Evolutionary conservation across 2,888 invertebrate species (phyloP), one percentile per base, ranked within the genome.

Genomic region (Athrips mouffetella): DNA sequence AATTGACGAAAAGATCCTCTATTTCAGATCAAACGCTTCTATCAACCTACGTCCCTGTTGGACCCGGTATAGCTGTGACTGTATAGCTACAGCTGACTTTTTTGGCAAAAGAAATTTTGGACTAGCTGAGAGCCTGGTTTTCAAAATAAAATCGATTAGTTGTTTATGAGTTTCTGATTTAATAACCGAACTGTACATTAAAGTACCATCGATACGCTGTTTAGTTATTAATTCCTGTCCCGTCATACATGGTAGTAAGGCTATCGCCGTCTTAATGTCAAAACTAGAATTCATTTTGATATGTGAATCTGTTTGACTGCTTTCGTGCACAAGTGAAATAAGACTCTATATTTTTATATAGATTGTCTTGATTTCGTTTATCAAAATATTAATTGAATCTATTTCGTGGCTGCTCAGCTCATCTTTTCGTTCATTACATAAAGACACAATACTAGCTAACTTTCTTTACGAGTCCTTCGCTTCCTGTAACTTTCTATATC

Each of bases 91-190:
- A 5, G 11, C 11, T 6, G 11, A 30, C 11, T 44, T 44, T 44
- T 44, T 29, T 5, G 29, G 44, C n/a, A 44, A 20, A 3, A 44
- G 20, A 29, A 30, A 20, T 29, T 42, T 42, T 11, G 29, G 27
- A 27, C 42, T 25, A 13, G 15, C 5, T 2, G 42, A 42, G 2
- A 42, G 15, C 8, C 42, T 1, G 16, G 27, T 42, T 16, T 42
- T 42, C 13, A 31, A 13, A 31, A 31, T 31, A 11, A 11, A 3
- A 6, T 31, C 31, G 13, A 31, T 31, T 31, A 31, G 6, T 13
- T 31, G 31, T 13, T n/a, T n/a, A n/a, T n/a, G n/a, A n/a, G n/a
- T n/a, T n/a, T n/a, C n/a, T n/a, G n/a, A n/a, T n/a, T n/a, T n/a
- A n/a, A n/a, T n/a, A n/a, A n/a, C n/a, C 27, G 8, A 27, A 27